phyloP scores from a whole-genome alignment of 2,113 vertebrate species.

The Pachypanchax playfairii region DNA sequence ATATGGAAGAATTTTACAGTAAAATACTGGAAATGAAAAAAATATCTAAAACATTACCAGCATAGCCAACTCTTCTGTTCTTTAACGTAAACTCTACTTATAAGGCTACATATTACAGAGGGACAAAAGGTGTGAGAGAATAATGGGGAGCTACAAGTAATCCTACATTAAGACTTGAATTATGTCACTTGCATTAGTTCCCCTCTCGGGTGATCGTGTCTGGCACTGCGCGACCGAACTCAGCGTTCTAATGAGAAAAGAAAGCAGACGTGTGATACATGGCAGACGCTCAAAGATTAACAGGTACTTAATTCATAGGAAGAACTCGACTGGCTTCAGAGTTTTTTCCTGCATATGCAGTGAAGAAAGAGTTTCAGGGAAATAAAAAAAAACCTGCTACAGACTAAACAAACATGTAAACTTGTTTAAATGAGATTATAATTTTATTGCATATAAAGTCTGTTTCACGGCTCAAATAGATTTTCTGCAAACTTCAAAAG shows the following conservation, averaged over 20 bases:
- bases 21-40: no score
- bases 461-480: no score
- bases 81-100: conserved; percentile 7
- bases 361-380: background rate
- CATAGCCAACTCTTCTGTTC: background rate
- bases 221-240: conserved; percentile 19
- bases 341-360: background rate
- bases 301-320: background rate
- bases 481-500: no score
- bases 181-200: conserved; percentile 31
- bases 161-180: conserved; percentile 41
- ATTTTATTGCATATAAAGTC: no score
- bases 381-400: no score
- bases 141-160: conserved; percentile 29
- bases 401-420: no score
- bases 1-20: no score
- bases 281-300: conserved; percentile 10
- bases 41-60: background rate
- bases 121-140: conserved; percentile 7
- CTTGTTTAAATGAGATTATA: no score
- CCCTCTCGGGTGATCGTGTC: conserved; percentile 28
- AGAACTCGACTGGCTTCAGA: background rate
- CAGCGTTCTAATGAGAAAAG: conserved; percentile 23
- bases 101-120: conserved; percentile 3
- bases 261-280: conserved; percentile 2